Evolutionary conservation across 2,797 vertebrate species (phyloP).

Genomic region (Momotus momota): DNA sequence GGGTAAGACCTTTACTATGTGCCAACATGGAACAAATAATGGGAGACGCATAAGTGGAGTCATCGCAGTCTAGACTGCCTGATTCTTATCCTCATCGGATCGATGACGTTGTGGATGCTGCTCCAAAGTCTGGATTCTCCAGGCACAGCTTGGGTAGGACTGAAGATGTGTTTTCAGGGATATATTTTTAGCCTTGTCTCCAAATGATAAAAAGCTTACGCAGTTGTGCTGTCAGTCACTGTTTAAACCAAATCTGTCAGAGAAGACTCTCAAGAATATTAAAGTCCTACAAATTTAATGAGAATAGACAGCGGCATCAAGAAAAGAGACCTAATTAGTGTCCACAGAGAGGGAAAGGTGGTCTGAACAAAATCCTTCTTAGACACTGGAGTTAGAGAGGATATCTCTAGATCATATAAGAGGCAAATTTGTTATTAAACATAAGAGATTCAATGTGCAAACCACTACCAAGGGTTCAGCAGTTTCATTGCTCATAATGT

Average conservation of each 20-base stretch:
- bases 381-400: neutral
- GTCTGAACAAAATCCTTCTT: neutral
- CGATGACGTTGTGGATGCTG: neutral
- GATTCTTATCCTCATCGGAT: neutral
- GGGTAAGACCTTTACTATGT: neutral
- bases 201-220: neutral
- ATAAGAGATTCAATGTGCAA: neutral
- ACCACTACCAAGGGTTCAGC: neutral
- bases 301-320: neutral
- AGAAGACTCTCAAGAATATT: neutral
- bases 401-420: neutral
- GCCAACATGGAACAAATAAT: neutral
- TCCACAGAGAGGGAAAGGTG: neutral
- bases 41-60: neutral
- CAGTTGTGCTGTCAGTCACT: neutral
- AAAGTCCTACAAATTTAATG: neutral
- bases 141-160: neutral
- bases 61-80: neutral
- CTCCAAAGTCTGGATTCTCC: neutral
- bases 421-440: neutral
- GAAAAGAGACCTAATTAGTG: neutral
- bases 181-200: neutral
- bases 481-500: neutral
- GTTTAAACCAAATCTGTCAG: constrained; percentile 16
- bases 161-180: neutral